Conservation (phyloP, 1,140 invertebrate genomes). For the Heliconius eleuchia region DNA sequence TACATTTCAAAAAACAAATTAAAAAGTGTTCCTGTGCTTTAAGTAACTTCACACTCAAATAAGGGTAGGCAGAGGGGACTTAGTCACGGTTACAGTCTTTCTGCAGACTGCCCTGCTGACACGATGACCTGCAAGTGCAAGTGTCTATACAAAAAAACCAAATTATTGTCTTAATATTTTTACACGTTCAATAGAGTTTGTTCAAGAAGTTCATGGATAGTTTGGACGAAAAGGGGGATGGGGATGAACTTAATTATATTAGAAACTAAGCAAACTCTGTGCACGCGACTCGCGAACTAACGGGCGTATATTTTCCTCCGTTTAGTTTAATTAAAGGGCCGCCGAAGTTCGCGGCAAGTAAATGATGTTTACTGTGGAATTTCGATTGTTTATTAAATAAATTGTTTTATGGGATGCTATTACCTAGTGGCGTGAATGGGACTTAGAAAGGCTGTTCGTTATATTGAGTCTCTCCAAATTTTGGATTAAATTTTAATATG, state of each 20-base stretch:
- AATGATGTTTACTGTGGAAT: conserved; percentile 28
- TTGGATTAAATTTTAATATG: neutral
- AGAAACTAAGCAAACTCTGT: conserved; percentile 19
- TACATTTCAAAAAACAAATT: too few relatives aligned
- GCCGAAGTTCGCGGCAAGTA: conserved; percentile 26
- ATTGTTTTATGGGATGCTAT: conserved; percentile 19
- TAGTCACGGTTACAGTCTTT: too few relatives aligned
- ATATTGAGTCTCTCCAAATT: neutral
- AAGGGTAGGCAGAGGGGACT: too few relatives aligned
- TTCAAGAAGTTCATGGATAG: conserved; percentile 16
- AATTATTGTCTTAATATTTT: neutral
- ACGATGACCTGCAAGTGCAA: neutral
- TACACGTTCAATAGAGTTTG: conserved; percentile 2
- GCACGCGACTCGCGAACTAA: conserved; percentile 33
- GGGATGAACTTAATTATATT: conserved; percentile 36
- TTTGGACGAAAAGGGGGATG: neutral
- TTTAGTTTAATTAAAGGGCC: conserved; percentile 37
- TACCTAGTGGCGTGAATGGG: conserved; percentile 9
- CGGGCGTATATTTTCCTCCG: conserved; percentile 33
- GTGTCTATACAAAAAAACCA: neutral
- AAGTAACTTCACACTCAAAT: too few relatives aligned
- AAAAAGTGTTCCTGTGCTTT: too few relatives aligned
- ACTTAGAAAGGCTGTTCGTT: neutral
- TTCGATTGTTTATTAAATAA: conserved; percentile 29
- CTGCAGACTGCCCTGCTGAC: too few relatives aligned